Base-by-base conservation (phyloP, 1,140 invertebrate species). In the Marisa cornuarietis region DNA sequence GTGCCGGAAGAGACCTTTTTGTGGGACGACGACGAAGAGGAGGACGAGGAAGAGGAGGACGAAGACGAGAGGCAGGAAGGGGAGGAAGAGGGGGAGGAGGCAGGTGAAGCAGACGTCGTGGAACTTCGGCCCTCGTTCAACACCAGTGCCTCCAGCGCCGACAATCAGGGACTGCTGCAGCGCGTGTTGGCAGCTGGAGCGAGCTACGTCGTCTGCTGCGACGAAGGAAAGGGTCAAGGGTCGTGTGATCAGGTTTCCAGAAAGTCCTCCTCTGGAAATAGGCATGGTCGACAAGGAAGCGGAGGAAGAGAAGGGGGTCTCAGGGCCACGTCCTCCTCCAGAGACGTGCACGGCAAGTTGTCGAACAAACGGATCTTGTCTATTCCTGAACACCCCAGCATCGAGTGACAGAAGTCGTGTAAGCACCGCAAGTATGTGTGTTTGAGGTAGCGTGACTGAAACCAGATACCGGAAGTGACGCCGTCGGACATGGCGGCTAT, bases 1-100 rank as follows among this genome's bases (percentile, higher is more conserved):
- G 83, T 89, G 61, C 88, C 88, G 54, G 88, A 89, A 52, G 87
- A 89, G 75, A 87, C 85, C n/a, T 72, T 80, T 13, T 85, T 83
- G 78, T 84, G 85, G 72, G 76, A 52, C 14, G 71, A 54, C 11
- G 71, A 54, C 49, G 71, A 54, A 8, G 71, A 26, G 18, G 69
- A 81, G 22, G 81, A 83, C 62, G 83, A 78, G 22, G 84, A 87
- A 58, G 86, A 85, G 24, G 81, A 87, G 49, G 86, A 85, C 42
- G 81, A 87, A 31, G 87, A 87, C 52, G 82, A 86, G 31, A 42
- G 31, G 31, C 31, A 42, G 31, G 31, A 42, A 42, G 31, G 31
- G 2, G 31, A 85, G 54, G 84, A 87, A 31, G 85, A 88, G 72
- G 54, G 16, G 72, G 71, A 85, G 54, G 54, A 51, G 51, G 71